phyloP scores from a whole-genome alignment of 1,140 invertebrate genomes.

The Pristionchus pacificus region DNA sequence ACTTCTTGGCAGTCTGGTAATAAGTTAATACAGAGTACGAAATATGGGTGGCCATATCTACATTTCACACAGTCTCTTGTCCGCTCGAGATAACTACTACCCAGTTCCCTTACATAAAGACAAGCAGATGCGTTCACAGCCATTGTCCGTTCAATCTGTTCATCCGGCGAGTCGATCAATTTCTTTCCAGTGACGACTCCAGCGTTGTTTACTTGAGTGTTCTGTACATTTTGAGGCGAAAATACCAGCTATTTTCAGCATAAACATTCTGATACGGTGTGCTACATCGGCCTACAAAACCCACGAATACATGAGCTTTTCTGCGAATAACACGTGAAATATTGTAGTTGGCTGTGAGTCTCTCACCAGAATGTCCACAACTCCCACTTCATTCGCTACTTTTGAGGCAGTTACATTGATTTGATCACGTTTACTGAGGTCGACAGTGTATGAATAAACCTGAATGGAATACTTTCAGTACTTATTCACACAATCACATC shows the following conservation, averaged over 20 bases:
- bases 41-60: no score
- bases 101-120: not conserved
- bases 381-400: conserved; percentile 77
- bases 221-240: no score
- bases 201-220: conserved; percentile 76
- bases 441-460: conserved; percentile 63
- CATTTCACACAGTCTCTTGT: not conserved
- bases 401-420: conserved; percentile 75
- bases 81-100: not conserved
- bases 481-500: no score
- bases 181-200: conserved; percentile 62
- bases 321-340: not conserved
- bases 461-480: no score
- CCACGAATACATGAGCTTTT: no score
- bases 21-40: conserved; percentile 19
- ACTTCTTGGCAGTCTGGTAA: conserved; percentile 65
- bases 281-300: no score
- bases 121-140: conserved; percentile 21
- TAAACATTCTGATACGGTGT: no score
- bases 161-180: conserved; percentile 61
- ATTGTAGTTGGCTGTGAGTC: not conserved
- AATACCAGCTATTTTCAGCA: no score
- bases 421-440: conserved; percentile 73
- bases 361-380: conserved; percentile 72
- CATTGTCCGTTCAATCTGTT: conserved; percentile 66